Evolutionary conservation across 2,797 vertebrate species (phyloP), one percentile per base, ranked within the genome.

Genomic region (Poecile montanus): DNA sequence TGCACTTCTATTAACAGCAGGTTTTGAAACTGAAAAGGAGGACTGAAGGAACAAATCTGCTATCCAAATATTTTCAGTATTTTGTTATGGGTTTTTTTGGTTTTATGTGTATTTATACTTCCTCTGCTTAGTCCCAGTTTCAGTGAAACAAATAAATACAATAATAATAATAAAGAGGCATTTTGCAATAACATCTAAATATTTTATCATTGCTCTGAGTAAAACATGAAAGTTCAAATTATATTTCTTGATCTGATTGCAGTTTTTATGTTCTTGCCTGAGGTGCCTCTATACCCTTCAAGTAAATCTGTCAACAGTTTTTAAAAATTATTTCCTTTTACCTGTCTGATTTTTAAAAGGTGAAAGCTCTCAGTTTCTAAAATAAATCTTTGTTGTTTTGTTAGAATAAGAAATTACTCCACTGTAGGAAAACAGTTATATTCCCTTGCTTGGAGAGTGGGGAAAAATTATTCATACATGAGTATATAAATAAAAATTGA

Each of bases 171-270:
- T 70, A 47, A 80, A 34, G 19, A 84, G 60, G 8, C 10, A 29
- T 70, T 89, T 91, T 84, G 48, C 73, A 89, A 77, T 75, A 78
- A 14, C 9, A 54, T 57, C 57, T 89, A 86, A 96, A 53, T 95
- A 83, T 83, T 89, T 91, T 78, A 73, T 73, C 50, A 73, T 51
- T 88, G 26, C 44, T 89, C 6, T 73, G 80, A 76, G 34, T 78
- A 40, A 81, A 88, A 91, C 54, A 75, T 20, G 25, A 58, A 61
- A 77, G 34, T 79, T 85, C 25, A 83, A 74, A 74, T 91, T 58
- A 25, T 26, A 29, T 92, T 92, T 89, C 54, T 36, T 60, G 26
- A 75, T 90, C 61, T 83, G 53, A 74, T 80, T 89, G 42, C 13
- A 8, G 22, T 60, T 78, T 68, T 67, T 61, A 36, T 82, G 48